Conservation (phyloP, 2,113 vertebrate species). For the Anarrhichthys ocellatus region DNA sequence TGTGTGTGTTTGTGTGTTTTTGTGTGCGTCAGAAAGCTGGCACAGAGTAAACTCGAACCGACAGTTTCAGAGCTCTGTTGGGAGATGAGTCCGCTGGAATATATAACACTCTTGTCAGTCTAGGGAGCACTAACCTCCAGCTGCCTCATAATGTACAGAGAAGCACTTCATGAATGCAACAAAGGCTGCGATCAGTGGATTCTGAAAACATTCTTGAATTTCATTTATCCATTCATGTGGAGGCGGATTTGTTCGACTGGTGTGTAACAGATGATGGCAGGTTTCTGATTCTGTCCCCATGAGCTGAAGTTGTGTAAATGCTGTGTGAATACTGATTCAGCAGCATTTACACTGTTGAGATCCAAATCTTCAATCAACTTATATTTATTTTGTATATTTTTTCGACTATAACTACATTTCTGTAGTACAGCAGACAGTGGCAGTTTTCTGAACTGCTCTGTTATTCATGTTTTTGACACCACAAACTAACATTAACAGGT, state of each 20-base stretch:
- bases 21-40: not conserved
- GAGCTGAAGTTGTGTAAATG: slow-evolving; percentile 19
- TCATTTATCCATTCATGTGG: slow-evolving; percentile 1
- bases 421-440: too few species aligned
- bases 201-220: not conserved
- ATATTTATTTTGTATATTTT: too few species aligned
- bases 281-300: slow-evolving; percentile 14
- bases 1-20: not conserved
- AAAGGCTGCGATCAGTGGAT: slow-evolving; percentile 12
- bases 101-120: slow-evolving; percentile 34
- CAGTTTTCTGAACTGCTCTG: too few species aligned
- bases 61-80: not conserved
- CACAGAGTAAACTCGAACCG: slow-evolving; percentile 39
- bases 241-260: slow-evolving; percentile 18
- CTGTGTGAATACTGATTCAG: not conserved
- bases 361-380: too few species aligned
- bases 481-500: too few species aligned
- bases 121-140: slow-evolving; percentile 41
- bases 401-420: too few species aligned
- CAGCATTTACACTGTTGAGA: too few species aligned
- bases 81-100: slow-evolving; percentile 19
- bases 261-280: not conserved
- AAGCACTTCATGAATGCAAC: slow-evolving; percentile 10
- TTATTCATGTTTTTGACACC: too few species aligned
- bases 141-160: slow-evolving; percentile 37